Evolutionary conservation across 2,113 vertebrate genomes (phyloP).

Genomic region (Indicator maculatus): DNA sequence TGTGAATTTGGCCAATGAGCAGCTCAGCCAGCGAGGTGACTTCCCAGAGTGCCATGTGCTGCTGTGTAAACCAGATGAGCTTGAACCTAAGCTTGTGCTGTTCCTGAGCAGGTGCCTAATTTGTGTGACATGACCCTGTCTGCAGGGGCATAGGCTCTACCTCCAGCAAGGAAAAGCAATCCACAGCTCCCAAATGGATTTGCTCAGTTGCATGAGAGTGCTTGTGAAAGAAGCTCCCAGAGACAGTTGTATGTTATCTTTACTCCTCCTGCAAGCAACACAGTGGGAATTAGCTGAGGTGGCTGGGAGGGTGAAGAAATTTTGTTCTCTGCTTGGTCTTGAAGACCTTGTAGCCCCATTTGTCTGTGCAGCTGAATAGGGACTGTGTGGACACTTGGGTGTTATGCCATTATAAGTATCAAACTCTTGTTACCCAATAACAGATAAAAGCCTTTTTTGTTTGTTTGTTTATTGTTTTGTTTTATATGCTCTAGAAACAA

Average conservation of each 20-base stretch:
- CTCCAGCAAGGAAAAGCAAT: background rate
- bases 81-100: background rate
- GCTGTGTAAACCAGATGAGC: background rate
- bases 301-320: background rate
- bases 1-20: background rate
- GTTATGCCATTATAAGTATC: background rate
- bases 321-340: background rate
- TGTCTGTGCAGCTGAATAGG: background rate
- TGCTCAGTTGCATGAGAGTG: background rate
- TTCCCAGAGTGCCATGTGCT: background rate
- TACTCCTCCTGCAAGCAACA: background rate
- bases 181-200: background rate
- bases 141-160: background rate
- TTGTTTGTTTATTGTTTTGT: background rate
- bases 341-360: background rate
- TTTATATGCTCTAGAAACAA: background rate
- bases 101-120: background rate
- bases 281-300: background rate
- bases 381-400: background rate
- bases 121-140: background rate
- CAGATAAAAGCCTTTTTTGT: background rate
- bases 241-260: background rate
- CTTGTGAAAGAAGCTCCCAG: background rate
- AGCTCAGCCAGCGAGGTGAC: background rate
- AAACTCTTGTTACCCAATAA: background rate